Conservation (phyloP, 1,140 invertebrate species). For the Ectropis grisescens region DNA sequence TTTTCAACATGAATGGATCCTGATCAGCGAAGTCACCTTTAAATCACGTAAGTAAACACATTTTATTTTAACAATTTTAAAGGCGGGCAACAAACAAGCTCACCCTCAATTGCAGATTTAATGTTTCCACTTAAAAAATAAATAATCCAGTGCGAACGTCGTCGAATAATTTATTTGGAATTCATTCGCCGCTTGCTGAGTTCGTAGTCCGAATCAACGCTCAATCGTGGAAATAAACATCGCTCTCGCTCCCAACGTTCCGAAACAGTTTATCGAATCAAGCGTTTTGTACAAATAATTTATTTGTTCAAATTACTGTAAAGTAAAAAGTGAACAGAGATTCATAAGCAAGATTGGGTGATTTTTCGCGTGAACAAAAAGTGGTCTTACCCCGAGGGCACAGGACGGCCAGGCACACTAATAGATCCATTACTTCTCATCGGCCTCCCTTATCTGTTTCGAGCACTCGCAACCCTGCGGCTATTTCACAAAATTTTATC, state of each 20-base stretch:
- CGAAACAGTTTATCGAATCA: constrained; percentile 27
- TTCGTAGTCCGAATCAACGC: constrained; percentile 19
- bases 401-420: constrained; percentile 23
- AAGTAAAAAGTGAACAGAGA: constrained; percentile 20
- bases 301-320: constrained; percentile 18
- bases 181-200: constrained; percentile 16
- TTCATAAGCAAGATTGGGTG: constrained; percentile 25
- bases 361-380: constrained; percentile 33
- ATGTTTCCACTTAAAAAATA: constrained; percentile 13
- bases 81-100: too few species aligned
- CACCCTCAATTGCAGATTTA: constrained; percentile 3
- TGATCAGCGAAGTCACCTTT: constrained; percentile 89
- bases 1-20: constrained; percentile 88
- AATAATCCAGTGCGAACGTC: constrained; percentile 17
- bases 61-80: background rate
- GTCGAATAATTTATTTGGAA: constrained; percentile 23
- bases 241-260: constrained; percentile 7
- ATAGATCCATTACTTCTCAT: constrained; percentile 49
- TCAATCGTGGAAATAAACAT: constrained; percentile 22
- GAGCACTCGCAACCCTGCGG: constrained; percentile 41
- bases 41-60: constrained; percentile 77
- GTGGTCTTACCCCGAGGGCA: constrained; percentile 12
- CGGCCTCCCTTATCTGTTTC: constrained; percentile 41
- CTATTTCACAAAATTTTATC: constrained; percentile 61
- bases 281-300: constrained; percentile 28